A percentile compares a stretch with the other conserved stretches of the same genome.
phyloP scores from a whole-genome alignment of 2,113 vertebrate species.

The Ardeotis arabs region DNA sequence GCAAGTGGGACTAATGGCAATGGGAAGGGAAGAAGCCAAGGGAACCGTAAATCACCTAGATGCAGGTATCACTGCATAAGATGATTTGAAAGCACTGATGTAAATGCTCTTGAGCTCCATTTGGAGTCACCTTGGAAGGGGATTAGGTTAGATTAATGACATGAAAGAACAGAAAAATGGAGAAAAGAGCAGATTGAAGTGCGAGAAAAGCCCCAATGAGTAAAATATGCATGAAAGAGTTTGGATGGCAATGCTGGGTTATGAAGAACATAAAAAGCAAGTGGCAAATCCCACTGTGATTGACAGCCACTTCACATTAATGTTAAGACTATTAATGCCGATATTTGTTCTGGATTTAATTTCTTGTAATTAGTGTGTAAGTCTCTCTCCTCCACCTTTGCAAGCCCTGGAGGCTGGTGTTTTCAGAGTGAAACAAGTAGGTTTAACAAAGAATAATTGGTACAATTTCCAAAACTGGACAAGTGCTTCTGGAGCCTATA shows the following conservation, averaged over 20 bases:
- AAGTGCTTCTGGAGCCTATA: not conserved
- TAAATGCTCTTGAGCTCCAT: not conserved
- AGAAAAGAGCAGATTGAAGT: not conserved
- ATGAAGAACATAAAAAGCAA: not conserved
- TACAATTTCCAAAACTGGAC: not conserved
- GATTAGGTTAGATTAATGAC: slow-evolving; percentile 41
- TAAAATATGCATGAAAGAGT: not conserved
- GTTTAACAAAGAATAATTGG: slow-evolving; percentile 26
- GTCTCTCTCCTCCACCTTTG: not conserved
- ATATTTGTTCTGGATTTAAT: slow-evolving; percentile 37
- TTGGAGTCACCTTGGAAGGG: slow-evolving; percentile 40
- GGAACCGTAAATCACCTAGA: not conserved
- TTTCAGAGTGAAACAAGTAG: not conserved
- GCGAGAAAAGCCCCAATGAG: not conserved
- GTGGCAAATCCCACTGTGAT: not conserved
- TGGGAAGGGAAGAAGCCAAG: not conserved
- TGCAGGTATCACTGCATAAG: not conserved
- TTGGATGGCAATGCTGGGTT: not conserved
- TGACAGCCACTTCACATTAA: not conserved
- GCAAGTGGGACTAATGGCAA: not conserved
- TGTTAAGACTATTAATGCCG: not conserved
- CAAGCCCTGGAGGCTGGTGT: not conserved
- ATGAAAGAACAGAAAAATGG: slow-evolving; percentile 26
- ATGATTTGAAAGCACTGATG: not conserved
- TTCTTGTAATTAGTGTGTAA: slow-evolving; percentile 9